These are phyloP conservation scores for Amphimallon solstitiale DNA, from an alignment of 2,888 invertebrate genomes.

Conservation along the genomic window DNA sequence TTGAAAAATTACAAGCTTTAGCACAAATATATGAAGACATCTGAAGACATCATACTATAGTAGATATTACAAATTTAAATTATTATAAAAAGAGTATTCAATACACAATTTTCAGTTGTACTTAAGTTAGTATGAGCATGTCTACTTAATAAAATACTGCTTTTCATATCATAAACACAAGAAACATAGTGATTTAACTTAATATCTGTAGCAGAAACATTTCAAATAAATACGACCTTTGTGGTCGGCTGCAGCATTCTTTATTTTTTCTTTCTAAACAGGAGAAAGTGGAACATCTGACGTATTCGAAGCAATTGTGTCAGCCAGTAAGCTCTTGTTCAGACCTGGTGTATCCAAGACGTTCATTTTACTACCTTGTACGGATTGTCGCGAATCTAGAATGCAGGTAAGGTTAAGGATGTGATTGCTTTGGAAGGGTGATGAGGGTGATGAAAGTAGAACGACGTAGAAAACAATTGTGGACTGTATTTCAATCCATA, in stretches of 20 bases:
- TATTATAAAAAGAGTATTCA: no score
- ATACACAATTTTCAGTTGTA: no score
- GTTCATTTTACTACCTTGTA: conserved; percentile 83
- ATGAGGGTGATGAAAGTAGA: conserved; percentile 26
- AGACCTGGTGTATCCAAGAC: conserved; percentile 86
- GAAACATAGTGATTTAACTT: neutral
- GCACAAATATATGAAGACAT: no score
- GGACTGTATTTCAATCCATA: conserved; percentile 15
- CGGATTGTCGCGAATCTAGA: conserved; percentile 73
- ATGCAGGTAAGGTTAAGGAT: conserved; percentile 70
- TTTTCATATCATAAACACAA: no score
- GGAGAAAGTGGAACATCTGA: conserved; percentile 71
- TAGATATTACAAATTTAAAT: no score
- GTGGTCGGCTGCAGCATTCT: neutral
- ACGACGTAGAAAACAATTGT: conserved; percentile 9
- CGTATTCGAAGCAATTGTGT: conserved; percentile 80
- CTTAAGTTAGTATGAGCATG: no score
- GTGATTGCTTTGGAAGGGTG: conserved; percentile 25
- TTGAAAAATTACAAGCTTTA: no score
- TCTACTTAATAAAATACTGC: no score
- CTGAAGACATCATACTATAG: no score
- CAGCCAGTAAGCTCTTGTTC: conserved; percentile 78
- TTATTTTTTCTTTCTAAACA: conserved; percentile 9
- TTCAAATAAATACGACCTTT: conserved; percentile 6
- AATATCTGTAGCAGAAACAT: no score